phyloP scores from a whole-genome alignment of 2,888 invertebrate genomes.

The Luffia ferchaultella region DNA sequence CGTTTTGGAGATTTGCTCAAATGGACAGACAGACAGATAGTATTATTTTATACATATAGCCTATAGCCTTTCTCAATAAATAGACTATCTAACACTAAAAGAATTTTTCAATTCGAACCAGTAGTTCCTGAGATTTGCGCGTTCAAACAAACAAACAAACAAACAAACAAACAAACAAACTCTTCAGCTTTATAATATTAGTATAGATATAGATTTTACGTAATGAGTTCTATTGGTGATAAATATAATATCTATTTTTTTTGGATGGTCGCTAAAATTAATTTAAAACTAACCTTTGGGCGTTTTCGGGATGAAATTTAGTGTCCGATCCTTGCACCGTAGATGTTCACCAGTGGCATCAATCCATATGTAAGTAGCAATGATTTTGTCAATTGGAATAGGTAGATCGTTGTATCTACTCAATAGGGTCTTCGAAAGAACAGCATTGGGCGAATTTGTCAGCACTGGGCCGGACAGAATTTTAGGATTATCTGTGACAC shows the following conservation, averaged over 20 bases:
- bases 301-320: slow-evolving; percentile 80
- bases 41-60: too few relatives aligned
- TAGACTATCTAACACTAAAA: too few relatives aligned
- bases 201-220: neutral
- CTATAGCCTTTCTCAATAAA: too few relatives aligned
- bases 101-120: too few relatives aligned
- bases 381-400: slow-evolving; percentile 77
- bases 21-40: too few relatives aligned
- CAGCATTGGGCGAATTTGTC: slow-evolving; percentile 82
- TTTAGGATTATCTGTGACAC: slow-evolving; percentile 60
- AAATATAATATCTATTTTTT: too few relatives aligned
- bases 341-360: slow-evolving; percentile 91
- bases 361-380: slow-evolving; percentile 94
- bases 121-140: too few relatives aligned
- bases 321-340: slow-evolving; percentile 87
- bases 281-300: slow-evolving; percentile 71
- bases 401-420: slow-evolving; percentile 80
- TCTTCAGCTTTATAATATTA: too few relatives aligned
- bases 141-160: too few relatives aligned
- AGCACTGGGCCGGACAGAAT: slow-evolving; percentile 54
- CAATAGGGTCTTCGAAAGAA: slow-evolving; percentile 77
- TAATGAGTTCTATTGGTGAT: too few relatives aligned
- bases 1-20: too few relatives aligned
- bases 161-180: neutral
- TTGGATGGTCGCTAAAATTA: too few relatives aligned